These are phyloP conservation scores for Lasioglossum villosulum DNA, from an alignment of 2,888 invertebrate species.

Conservation along the genomic window DNA sequence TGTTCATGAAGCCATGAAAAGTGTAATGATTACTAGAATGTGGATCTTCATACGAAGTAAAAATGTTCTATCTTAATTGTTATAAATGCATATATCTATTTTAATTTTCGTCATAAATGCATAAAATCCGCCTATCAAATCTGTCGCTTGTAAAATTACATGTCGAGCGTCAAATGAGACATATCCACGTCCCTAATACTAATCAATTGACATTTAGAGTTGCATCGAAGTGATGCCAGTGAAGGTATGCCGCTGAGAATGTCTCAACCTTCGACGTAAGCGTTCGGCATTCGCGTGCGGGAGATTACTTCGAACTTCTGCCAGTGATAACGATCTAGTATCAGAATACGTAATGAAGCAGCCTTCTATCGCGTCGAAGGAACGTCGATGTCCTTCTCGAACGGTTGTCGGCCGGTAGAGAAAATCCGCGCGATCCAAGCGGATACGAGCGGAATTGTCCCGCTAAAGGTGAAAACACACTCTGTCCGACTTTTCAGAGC, in stretches of 20 bases:
- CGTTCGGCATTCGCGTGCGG: constrained; percentile 11
- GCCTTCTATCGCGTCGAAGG: not conserved
- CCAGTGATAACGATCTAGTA: constrained; percentile 17
- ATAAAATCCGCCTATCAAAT: not conserved
- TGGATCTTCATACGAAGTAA: too few relatives aligned
- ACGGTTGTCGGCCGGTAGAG: not conserved
- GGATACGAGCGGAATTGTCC: constrained; percentile 28
- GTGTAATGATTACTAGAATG: too few relatives aligned
- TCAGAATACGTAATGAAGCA: not conserved
- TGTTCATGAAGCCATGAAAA: too few relatives aligned
- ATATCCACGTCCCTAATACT: not conserved
- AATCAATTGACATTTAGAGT: constrained; percentile 23
- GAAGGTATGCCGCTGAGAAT: constrained; percentile 47
- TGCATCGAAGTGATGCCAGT: not conserved
- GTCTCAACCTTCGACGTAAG: constrained; percentile 44
- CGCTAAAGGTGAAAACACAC: constrained; percentile 46
- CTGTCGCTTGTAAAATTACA: not conserved
- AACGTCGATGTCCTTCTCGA: not conserved
- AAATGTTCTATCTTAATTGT: not conserved
- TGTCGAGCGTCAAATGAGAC: not conserved
- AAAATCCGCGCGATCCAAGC: constrained; percentile 1
- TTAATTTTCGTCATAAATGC: not conserved
- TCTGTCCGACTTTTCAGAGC: constrained; percentile 55
- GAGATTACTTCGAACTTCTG: constrained; percentile 18
- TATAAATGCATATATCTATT: not conserved